phyloP scores from a whole-genome alignment of 1,140 invertebrate species.

The Philopotamus ludificatus region DNA sequence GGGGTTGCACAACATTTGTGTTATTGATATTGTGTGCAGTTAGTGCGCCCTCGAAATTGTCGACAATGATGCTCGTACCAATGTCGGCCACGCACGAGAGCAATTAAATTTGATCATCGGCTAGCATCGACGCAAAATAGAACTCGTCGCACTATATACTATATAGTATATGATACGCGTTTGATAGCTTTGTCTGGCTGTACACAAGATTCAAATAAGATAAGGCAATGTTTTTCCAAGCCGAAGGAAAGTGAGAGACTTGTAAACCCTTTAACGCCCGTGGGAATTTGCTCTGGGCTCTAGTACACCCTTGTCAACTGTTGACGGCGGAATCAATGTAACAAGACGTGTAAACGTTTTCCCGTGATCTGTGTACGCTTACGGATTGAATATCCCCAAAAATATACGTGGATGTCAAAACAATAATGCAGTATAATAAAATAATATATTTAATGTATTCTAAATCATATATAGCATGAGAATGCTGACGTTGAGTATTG shows the following conservation, averaged over 20 bases:
- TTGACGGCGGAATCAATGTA: constrained; percentile 26
- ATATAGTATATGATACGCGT: no score
- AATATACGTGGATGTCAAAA: no score
- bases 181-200: constrained; percentile 33
- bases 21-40: no score
- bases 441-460: neutral
- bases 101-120: no score
- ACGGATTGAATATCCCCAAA: no score
- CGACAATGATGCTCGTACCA: no score
- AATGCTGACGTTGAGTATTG: neutral
- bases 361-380: neutral
- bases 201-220: constrained; percentile 41
- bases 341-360: constrained; percentile 7
- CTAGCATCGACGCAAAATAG: no score
- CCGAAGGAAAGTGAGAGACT: constrained; percentile 23
- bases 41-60: no score
- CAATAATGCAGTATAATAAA: no score
- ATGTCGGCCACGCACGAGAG: no score
- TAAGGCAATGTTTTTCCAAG: constrained; percentile 39
- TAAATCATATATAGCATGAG: neutral
- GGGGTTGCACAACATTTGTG: neutral
- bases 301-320: constrained; percentile 41
- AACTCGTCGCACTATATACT: no score
- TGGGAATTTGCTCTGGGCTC: constrained; percentile 36
- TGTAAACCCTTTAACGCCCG: constrained; percentile 40